Evolutionary conservation across 2,888 invertebrate species (phyloP), one percentile per base, ranked within the genome.

Genomic region (Morpho achilles): DNA sequence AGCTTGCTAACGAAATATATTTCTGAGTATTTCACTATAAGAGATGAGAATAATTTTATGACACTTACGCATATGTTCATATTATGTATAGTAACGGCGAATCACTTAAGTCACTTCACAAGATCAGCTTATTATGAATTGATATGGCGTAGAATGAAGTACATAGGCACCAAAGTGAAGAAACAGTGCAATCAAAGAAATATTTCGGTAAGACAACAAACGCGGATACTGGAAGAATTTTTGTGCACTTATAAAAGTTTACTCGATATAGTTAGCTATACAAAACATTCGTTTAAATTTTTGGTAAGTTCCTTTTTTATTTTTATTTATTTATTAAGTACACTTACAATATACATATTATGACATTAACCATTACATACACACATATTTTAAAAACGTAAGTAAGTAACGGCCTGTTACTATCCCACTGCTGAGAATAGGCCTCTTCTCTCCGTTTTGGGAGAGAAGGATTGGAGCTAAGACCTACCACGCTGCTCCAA

Each of bases 231-330:
- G n/a, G 52, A 52, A 39, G 40, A 45, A 40, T 59, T 62, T 49
- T 8, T 57, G 44, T 39, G 41, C 9, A 39, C 42, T 0, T 62
- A 62, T 40, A 62, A 62, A 57, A 41, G 16, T 43, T 48, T 59
- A 40, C 8, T 54, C 7, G 43, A 59, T 32, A 49, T 9, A 45
- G 50, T 62, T 22, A 39, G n/a, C 9, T 42, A n/a, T 9, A 49
- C 22, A n/a, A 51, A 43, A 16, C 48, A 49, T 10, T 42, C 54
- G 2, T n/a, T 59, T 7, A 56, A 62, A 49, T 2, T 52, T 32
- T 9, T 42, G 56, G 62, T 62, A 46, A 55, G 59, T 53, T 44
- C 42, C 8, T 62, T 59, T 5, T 47, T 56, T 58, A 39, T 53
- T 10, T 32, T 56, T 32, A 8, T 53, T 39, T 53, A 10, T 32